A percentile compares a stretch with the other conserved stretches of the same genome.
These are phyloP conservation scores for Hypomecis punctinalis DNA, from an alignment of 2,888 invertebrate species.

Conservation along the genomic window DNA sequence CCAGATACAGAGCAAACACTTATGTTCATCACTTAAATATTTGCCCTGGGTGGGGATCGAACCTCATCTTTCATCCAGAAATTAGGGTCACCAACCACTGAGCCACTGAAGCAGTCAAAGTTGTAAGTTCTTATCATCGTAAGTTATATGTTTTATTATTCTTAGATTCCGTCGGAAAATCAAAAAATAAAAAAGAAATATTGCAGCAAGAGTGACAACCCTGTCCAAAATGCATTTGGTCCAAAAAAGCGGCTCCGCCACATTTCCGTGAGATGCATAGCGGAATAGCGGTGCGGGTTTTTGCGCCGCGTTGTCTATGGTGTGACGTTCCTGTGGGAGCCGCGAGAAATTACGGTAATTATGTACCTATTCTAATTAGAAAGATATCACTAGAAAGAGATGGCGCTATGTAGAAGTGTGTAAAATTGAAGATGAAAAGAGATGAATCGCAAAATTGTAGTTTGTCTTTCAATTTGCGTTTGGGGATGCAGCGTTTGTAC, in stretches of 20 bases:
- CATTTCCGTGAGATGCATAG: constrained; percentile 56
- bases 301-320: constrained; percentile 25
- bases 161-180: neutral
- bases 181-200: neutral
- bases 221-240: constrained; percentile 65
- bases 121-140: no score
- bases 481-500: no score
- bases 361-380: constrained; percentile 69
- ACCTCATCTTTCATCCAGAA: no score
- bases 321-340: constrained; percentile 16
- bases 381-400: constrained; percentile 6
- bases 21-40: no score
- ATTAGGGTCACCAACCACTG: no score
- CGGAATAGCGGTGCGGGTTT: constrained; percentile 23
- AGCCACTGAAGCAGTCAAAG: no score
- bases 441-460: no score
- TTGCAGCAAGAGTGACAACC: constrained; percentile 15
- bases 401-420: no score
- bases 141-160: neutral
- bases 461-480: no score
- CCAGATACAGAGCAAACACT: no score
- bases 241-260: constrained; percentile 49
- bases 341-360: constrained; percentile 51
- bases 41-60: no score
- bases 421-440: no score